These are phyloP conservation scores for Drosophila arizonae DNA, from an alignment of 1,140 invertebrate species.

Conservation along the genomic window DNA sequence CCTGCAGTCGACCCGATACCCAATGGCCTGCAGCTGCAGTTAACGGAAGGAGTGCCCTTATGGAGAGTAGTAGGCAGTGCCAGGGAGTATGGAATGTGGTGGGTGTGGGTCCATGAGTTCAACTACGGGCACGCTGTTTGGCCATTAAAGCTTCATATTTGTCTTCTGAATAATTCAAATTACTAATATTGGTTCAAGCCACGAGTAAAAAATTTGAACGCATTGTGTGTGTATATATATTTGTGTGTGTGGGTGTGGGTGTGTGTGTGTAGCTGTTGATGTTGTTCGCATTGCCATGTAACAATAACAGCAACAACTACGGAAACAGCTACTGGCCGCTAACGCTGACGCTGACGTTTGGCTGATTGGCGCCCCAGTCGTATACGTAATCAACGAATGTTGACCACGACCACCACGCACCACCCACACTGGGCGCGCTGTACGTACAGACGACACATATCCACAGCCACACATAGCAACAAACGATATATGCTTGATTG, in stretches of 20 bases:
- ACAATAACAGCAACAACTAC: conserved; percentile 37
- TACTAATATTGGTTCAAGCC: conserved; percentile 82
- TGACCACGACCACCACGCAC: conserved; percentile 76
- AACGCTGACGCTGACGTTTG: conserved; percentile 69
- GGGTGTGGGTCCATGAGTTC: conserved; percentile 24
- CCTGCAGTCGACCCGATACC: conserved; percentile 47
- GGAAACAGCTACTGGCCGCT: conserved; percentile 46
- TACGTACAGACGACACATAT: conserved; percentile 8
- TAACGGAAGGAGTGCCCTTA: conserved; percentile 19
- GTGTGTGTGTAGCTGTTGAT: conserved; percentile 24
- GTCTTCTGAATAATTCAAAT: conserved; percentile 83
- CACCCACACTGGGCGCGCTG: conserved; percentile 12
- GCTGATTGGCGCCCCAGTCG: conserved; percentile 79
- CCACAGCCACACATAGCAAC: conserved; percentile 23
- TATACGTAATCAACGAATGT: conserved; percentile 81
- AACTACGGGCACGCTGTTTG: conserved; percentile 75
- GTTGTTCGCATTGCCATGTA: conserved; percentile 46
- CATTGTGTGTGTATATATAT: conserved; percentile 46
- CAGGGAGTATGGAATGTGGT: not conserved
- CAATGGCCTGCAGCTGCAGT: conserved; percentile 52
- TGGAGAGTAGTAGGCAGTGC: not conserved
- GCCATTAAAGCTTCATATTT: conserved; percentile 83
- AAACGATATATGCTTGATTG: conserved; percentile 78
- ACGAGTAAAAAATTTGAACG: conserved; percentile 75
- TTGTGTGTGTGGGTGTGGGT: conserved; percentile 21